Evolutionary conservation across 2,113 vertebrate species (phyloP).

Genomic region (Eclectus roratus): DNA sequence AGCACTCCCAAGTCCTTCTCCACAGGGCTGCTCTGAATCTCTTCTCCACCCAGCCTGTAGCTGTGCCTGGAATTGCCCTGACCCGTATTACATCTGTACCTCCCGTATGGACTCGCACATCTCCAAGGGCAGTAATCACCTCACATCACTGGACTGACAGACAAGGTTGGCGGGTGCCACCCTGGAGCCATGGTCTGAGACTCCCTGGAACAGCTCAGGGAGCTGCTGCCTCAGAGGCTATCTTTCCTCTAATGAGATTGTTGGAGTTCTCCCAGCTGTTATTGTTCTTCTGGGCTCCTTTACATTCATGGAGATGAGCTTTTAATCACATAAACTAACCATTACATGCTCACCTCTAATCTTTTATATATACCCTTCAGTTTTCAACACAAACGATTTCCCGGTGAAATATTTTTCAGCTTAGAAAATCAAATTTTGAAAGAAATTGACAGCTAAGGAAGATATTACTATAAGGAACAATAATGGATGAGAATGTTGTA

Average conservation of each 20-base stretch:
- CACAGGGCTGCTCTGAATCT: neutral
- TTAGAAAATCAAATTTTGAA: neutral
- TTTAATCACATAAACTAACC: neutral
- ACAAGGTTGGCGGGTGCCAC: neutral
- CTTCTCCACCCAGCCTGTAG: neutral
- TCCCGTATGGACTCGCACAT: neutral
- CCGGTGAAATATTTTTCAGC: neutral
- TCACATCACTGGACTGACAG: neutral
- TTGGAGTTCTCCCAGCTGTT: neutral
- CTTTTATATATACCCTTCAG: neutral
- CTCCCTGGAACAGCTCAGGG: rapidly evolving
- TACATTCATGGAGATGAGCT: neutral
- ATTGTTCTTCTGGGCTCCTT: neutral
- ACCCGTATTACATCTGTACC: neutral
- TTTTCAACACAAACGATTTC: neutral
- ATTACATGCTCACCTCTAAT: neutral
- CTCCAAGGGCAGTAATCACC: neutral
- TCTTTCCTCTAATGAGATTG: neutral
- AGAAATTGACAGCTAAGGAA: neutral
- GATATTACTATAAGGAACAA: neutral
- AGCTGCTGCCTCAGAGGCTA: rapidly evolving
- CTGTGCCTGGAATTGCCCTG: neutral
- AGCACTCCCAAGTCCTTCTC: neutral
- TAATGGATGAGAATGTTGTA: neutral
- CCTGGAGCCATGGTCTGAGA: neutral